Evolutionary conservation across 2,113 vertebrate species (phyloP).

Genomic region (Mugil cephalus): DNA sequence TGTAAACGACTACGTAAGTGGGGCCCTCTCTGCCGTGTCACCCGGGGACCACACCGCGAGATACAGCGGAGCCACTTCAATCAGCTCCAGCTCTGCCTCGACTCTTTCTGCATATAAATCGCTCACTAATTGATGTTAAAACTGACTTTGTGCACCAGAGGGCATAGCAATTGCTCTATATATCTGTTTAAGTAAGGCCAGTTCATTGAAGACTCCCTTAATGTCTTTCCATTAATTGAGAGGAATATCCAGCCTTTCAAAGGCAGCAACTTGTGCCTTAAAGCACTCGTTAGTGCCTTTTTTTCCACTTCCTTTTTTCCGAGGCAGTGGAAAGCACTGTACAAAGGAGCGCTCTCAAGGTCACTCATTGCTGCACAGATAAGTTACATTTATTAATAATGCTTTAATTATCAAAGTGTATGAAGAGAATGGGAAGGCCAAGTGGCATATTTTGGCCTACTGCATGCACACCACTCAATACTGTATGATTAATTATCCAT

Average conservation of each 20-base stretch:
- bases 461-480: slow-evolving; percentile 53
- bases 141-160: slow-evolving; percentile 82
- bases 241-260: slow-evolving; percentile 84
- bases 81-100: slow-evolving; percentile 59
- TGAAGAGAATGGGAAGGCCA: slow-evolving; percentile 58
- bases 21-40: slow-evolving; percentile 10
- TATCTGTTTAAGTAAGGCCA: slow-evolving; percentile 87
- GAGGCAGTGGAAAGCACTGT: slow-evolving; percentile 49
- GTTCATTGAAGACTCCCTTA: slow-evolving; percentile 84
- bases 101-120: slow-evolving; percentile 81
- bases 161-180: slow-evolving; percentile 84
- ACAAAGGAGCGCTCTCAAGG: slow-evolving; percentile 74
- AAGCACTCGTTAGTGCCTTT: slow-evolving; percentile 65
- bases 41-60: slow-evolving; percentile 32
- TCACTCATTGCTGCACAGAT: slow-evolving; percentile 76
- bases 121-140: slow-evolving; percentile 85
- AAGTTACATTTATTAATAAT: slow-evolving; percentile 77
- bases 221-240: slow-evolving; percentile 84
- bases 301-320: slow-evolving; percentile 61
- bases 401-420: slow-evolving; percentile 80
- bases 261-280: slow-evolving; percentile 78
- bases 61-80: slow-evolving; percentile 64
- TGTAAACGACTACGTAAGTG: slow-evolving; percentile 85
- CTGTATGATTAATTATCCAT: slow-evolving; percentile 65
- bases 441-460: slow-evolving; percentile 57